Evolutionary conservation across 1,140 invertebrate species (phyloP), one percentile per base, ranked within the genome.

Genomic region (Stenopsyche tienmushanensis): DNA sequence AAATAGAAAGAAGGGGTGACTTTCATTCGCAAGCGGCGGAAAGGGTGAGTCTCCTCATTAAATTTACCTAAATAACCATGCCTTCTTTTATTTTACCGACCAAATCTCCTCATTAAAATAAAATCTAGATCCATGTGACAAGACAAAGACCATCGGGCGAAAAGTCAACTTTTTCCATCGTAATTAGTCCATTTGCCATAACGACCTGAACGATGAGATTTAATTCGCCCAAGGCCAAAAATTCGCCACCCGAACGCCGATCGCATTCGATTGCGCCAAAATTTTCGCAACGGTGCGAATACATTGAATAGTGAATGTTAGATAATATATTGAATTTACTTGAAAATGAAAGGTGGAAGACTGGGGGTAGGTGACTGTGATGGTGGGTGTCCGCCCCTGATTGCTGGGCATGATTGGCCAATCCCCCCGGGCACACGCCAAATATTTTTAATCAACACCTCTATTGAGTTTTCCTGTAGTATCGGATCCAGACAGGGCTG

Each of bases 391-490:
- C 60, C 60, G 45, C 60, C 47, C 60, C 60, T 62, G 47, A 50
- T 53, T 53, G 49, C 60, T 29, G 23, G 49, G 49, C 64, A 69
- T 69, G 67, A 69, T 69, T 69, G 67, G 67, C 59, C 67, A 69
- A 69, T 69, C 67, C 67, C 67, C 67, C 59, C 67, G 59, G 67
- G 67, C 67, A 21, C 49, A 62, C 67, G 59, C 67, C 67, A 69
- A 69, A 69, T 69, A 69, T 69, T 69, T 69, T 69, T 69, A 69
- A 69, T 69, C 67, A 69, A 69, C 67, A 66, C 67, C 67, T 69
- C 67, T 69, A 69, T 69, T 69, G 67, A 69, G 64, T 69, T 69
- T 69, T 64, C 67, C 49, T 65, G 13, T 59, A 55, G 57, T 47
- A 58, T 65, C 63, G 50, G 25, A 64, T 49, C 18, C 52, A n/a